phyloP scores from a whole-genome alignment of 35 echinoderm and acorn worm species.

The Ophioderma brevispina region DNA sequence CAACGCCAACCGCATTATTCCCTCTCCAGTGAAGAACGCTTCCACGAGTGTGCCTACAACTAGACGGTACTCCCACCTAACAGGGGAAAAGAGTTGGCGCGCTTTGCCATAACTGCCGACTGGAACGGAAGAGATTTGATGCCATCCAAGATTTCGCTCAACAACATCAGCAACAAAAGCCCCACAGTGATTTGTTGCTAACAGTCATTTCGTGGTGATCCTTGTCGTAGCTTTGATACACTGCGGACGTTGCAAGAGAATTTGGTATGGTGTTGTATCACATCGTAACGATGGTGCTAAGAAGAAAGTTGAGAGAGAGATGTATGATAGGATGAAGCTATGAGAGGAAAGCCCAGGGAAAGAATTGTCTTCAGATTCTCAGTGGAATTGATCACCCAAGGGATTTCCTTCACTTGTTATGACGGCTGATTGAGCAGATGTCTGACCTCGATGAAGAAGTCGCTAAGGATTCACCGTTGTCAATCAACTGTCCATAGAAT shows the following conservation, averaged over 20 bases:
- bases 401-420: not conserved
- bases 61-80: not conserved
- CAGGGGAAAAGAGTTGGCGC: not conserved
- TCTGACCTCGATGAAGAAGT: not conserved
- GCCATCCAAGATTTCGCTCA: not conserved
- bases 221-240: not conserved
- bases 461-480: not conserved
- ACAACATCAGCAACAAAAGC: not conserved
- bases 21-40: not conserved
- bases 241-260: conserved; percentile 4
- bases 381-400: not conserved
- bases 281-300: not conserved
- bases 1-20: not conserved
- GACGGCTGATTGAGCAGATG: not conserved
- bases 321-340: not conserved
- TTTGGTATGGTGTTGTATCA: not conserved
- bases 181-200: not conserved
- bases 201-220: not conserved
- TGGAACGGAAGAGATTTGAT: not conserved
- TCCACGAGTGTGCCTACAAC: not conserved
- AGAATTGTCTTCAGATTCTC: not conserved
- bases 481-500: too few relatives aligned
- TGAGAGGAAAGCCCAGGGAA: too few relatives aligned
- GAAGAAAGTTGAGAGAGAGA: not conserved
- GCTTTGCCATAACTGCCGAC: not conserved